These are phyloP conservation scores for Zophobas atratus DNA, from an alignment of 1,140 invertebrate genomes.

Conservation along the genomic window DNA sequence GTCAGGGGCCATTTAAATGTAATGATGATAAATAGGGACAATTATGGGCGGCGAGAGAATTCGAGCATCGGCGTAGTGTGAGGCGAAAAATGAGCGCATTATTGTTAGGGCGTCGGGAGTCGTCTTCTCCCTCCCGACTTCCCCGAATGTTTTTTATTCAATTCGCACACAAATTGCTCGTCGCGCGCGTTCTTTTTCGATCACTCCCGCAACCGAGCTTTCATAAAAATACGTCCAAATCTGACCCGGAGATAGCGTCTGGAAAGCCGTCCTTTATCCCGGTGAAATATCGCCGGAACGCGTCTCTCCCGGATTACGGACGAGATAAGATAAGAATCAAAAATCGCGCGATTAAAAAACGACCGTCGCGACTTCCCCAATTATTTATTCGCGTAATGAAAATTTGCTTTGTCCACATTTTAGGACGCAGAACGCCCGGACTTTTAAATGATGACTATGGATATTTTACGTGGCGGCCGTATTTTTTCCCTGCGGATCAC, in stretches of 20 bases:
- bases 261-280: conserved; percentile 19
- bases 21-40: conserved; percentile 11
- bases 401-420: not conserved
- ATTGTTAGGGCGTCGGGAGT: no score
- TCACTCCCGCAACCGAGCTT: no score
- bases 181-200: no score
- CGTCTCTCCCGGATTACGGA: conserved; percentile 1
- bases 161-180: no score
- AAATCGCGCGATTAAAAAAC: conserved; percentile 23
- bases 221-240: conserved; percentile 8
- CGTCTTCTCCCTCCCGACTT: no score
- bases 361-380: not conserved
- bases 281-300: conserved; percentile 15
- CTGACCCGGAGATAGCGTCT: not conserved
- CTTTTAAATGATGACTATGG: conserved; percentile 9
- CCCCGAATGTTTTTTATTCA: no score
- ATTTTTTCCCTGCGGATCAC: not conserved
- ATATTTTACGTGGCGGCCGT: conserved; percentile 9
- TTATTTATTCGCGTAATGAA: not conserved
- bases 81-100: no score
- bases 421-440: not conserved
- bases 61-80: no score
- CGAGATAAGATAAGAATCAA: conserved; percentile 22
- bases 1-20: not conserved
- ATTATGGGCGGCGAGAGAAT: not conserved